Evolutionary conservation across 2,797 vertebrate species (phyloP).

Genomic region (Pseudochirops cupreus): DNA sequence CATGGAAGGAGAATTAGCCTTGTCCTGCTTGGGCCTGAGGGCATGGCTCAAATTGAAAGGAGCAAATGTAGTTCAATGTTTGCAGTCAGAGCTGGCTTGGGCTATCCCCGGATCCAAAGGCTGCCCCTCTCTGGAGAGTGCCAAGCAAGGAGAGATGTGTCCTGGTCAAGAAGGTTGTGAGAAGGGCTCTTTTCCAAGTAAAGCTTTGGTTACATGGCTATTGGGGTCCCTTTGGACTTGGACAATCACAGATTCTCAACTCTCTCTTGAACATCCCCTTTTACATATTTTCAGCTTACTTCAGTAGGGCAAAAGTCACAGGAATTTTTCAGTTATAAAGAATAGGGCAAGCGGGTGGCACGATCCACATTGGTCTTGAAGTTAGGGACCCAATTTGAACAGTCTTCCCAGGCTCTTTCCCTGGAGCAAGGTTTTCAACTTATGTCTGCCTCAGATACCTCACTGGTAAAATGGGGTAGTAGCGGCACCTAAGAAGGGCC

Average conservation of each 20-base stretch:
- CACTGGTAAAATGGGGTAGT: not conserved
- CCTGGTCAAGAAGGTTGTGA: not conserved
- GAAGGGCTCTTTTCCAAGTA: constrained; percentile 1
- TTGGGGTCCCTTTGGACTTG: not conserved
- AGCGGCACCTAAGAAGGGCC: not conserved
- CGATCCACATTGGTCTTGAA: not conserved
- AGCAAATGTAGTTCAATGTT: not conserved
- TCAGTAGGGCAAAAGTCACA: constrained; percentile 10
- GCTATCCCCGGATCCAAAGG: not conserved
- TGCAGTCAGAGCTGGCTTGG: not conserved
- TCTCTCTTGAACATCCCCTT: not conserved
- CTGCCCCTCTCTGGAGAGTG: too few species aligned
- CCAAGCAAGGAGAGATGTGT: not conserved
- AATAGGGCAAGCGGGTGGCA: not conserved
- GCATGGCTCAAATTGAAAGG: not conserved
- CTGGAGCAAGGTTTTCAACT: not conserved
- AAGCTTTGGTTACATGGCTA: not conserved
- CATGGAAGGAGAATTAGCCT: not conserved
- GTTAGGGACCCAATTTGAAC: not conserved
- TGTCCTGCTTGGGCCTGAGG: not conserved
- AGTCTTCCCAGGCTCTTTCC: not conserved
- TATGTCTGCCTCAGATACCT: not conserved
- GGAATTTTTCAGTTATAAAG: not conserved
- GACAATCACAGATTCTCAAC: not conserved
- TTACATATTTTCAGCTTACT: constrained; percentile 35